These are phyloP conservation scores for Melinaea marsaeus DNA, from an alignment of 2,888 invertebrate genomes.

Conservation along the genomic window DNA sequence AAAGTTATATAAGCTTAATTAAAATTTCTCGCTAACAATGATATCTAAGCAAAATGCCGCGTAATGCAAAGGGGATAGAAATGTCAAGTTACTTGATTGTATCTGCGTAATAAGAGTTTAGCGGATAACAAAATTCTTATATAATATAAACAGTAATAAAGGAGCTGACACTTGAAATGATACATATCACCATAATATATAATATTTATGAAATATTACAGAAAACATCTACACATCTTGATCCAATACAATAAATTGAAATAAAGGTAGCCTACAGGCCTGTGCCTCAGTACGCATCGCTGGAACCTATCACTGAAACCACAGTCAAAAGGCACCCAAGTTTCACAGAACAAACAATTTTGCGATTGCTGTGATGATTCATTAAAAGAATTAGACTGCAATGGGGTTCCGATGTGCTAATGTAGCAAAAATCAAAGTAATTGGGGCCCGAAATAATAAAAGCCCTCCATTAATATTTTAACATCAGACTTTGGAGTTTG, in stretches of 20 bases:
- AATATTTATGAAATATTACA: no score
- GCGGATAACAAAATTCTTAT: constrained; percentile 12
- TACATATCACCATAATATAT: no score
- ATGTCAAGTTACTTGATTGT: constrained; percentile 41
- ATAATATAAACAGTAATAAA: no score
- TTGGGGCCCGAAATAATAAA: constrained; percentile 28
- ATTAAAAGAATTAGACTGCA: constrained; percentile 64
- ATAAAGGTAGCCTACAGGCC: neutral
- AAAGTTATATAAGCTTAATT: constrained; percentile 64
- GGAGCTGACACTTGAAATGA: no score
- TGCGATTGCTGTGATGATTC: constrained; percentile 63
- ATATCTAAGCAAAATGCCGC: constrained; percentile 58
- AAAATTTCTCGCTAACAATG: constrained; percentile 66
- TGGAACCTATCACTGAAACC: constrained; percentile 6
- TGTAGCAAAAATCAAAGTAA: constrained; percentile 44
- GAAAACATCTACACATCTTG: no score
- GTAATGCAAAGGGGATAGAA: constrained; percentile 54
- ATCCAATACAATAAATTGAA: neutral
- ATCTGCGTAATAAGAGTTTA: constrained; percentile 29
- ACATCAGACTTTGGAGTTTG: constrained; percentile 3
- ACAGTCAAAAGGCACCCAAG: constrained; percentile 35
- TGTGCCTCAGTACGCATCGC: constrained; percentile 2
- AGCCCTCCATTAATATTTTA: constrained; percentile 8
- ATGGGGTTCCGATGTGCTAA: constrained; percentile 40
- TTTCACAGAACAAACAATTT: constrained; percentile 53